A percentile compares a stretch with the other conserved stretches of the same genome.
phyloP scores from a whole-genome alignment of 2,888 invertebrate genomes.

The Drosophila algonquin region DNA sequence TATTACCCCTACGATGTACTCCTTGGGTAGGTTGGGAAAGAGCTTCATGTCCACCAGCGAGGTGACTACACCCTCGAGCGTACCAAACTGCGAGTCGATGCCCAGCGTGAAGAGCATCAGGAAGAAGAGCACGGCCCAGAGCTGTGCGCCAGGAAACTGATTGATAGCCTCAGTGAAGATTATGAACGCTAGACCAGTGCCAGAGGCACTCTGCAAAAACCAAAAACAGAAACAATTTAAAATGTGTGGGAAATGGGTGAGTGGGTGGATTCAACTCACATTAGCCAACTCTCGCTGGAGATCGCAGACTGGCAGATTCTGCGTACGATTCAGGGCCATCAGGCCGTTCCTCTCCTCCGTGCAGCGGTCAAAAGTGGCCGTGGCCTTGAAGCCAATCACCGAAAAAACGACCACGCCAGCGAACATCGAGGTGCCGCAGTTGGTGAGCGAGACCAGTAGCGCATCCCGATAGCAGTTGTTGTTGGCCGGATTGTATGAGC shows the following conservation, averaged over 20 bases:
- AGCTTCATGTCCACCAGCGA: constrained; percentile 97
- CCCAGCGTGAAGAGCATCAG: constrained; percentile 98
- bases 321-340: constrained; percentile 87
- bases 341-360: constrained; percentile 84
- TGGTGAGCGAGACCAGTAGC: constrained; percentile 95
- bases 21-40: constrained; percentile 95
- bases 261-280: constrained; percentile 86
- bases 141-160: constrained; percentile 97
- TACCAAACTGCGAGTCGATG: constrained; percentile 98
- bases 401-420: constrained; percentile 98
- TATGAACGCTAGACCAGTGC: constrained; percentile 97
- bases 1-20: constrained; percentile 90
- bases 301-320: constrained; percentile 90
- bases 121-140: constrained; percentile 98
- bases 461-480: constrained; percentile 98
- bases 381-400: constrained; percentile 94
- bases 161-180: constrained; percentile 99
- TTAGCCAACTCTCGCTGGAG: constrained; percentile 94
- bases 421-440: constrained; percentile 97
- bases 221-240: not conserved
- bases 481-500: constrained; percentile 97
- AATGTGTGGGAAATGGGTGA: not conserved
- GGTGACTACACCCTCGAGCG: constrained; percentile 97
- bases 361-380: constrained; percentile 83
- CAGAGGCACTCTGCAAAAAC: constrained; percentile 93